These are phyloP conservation scores for Hippopotamyrus pictus DNA, from an alignment of 2,797 vertebrate genomes.

Conservation along the genomic window DNA sequence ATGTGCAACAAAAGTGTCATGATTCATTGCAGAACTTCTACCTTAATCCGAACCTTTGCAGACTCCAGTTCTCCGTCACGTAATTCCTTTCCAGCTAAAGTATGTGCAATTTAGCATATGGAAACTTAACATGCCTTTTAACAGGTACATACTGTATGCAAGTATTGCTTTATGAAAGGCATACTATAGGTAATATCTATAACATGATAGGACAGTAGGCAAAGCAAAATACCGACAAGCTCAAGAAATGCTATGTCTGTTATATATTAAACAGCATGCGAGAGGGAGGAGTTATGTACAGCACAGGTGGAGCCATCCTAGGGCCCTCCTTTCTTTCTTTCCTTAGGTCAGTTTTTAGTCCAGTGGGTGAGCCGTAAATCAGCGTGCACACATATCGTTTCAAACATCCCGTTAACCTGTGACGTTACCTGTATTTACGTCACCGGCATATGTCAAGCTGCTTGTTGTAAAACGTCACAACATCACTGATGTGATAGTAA, in stretches of 20 bases:
- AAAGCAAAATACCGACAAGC: not conserved
- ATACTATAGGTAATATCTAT: conserved; percentile 2
- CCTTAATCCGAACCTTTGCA: not conserved
- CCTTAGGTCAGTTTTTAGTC: not conserved
- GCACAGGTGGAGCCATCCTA: not conserved
- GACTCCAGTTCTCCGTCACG: not conserved
- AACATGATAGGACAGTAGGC: not conserved
- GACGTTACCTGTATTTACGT: not conserved
- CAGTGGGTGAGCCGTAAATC: not conserved
- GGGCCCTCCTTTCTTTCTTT: not conserved
- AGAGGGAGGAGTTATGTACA: not conserved
- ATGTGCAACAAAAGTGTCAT: not conserved
- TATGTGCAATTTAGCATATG: not conserved
- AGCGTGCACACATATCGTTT: not conserved
- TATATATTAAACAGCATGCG: not conserved
- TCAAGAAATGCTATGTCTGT: not conserved
- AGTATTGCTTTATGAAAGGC: not conserved
- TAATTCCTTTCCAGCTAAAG: not conserved
- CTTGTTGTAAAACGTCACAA: not conserved
- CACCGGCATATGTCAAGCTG: not conserved
- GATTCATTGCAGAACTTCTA: not conserved
- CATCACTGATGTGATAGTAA: conserved; percentile 14
- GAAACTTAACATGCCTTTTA: not conserved
- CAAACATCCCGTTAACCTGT: not conserved
- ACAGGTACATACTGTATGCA: not conserved